Conservation (phyloP, 2,888 invertebrate species). For the Coelogynopora nodosa region DNA sequence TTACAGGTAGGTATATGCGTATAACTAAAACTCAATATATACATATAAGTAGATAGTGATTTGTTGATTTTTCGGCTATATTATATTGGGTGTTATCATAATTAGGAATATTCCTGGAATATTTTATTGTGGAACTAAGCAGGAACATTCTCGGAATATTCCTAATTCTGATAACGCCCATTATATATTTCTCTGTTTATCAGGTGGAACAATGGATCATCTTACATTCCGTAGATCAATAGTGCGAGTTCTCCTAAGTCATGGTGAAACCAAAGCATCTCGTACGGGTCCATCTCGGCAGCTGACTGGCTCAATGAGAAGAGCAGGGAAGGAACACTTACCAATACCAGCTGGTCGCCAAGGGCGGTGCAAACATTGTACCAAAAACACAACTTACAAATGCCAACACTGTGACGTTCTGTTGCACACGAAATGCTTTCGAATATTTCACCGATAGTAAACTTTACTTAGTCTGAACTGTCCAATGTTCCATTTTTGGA, state of each 20-base stretch:
- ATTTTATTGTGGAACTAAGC: neutral
- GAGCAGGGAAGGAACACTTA: neutral
- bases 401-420: neutral
- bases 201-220: conserved; percentile 5
- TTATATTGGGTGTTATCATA: neutral
- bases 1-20: neutral
- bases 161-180: neutral
- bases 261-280: conserved; percentile 2
- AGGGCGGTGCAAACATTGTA: conserved; percentile 15
- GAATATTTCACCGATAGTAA: neutral
- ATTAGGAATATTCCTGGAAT: neutral
- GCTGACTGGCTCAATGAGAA: neutral
- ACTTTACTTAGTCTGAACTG: neutral
- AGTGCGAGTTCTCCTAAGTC: neutral
- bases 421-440: neutral
- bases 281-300: conserved; percentile 13
- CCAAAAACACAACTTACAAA: conserved; percentile 13
- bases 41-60: neutral
- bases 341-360: neutral
- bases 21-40: neutral
- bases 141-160: neutral
- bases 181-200: neutral
- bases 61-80: neutral
- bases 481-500: neutral
- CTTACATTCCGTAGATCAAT: neutral